Evolutionary conservation across 2,113 vertebrate genomes (phyloP).

Genomic region (Glareola pratincola): DNA sequence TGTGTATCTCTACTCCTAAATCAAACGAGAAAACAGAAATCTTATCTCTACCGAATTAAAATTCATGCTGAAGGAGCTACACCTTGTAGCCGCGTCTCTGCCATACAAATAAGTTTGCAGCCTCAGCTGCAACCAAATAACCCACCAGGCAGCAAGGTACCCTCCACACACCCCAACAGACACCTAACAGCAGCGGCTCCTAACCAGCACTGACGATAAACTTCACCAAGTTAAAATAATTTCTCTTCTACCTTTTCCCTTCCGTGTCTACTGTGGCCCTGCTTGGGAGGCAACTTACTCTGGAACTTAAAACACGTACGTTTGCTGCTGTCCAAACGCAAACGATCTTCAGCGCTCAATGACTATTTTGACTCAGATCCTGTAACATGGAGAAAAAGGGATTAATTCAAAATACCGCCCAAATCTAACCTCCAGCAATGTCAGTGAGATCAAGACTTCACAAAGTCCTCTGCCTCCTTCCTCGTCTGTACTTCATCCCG

Average conservation of each 20-base stretch:
- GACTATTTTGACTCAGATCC: neutral
- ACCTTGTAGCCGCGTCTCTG: neutral
- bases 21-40: neutral
- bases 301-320: fast-evolving
- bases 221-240: neutral
- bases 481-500: neutral
- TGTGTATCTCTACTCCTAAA: neutral
- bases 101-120: neutral
- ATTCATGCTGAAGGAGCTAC: neutral
- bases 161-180: neutral
- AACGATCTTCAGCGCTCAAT: neutral
- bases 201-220: neutral
- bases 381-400: neutral
- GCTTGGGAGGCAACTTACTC: neutral
- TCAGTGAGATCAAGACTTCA: neutral
- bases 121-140: neutral
- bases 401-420: neutral
- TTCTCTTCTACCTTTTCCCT: neutral
- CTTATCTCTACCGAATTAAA: neutral
- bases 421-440: neutral
- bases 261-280: neutral
- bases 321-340: neutral
- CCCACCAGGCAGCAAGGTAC: neutral
- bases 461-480: neutral
- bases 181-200: neutral